Base-by-base conservation (phyloP, 2,888 invertebrate genomes). In the Epiperipatus broadwayi region DNA sequence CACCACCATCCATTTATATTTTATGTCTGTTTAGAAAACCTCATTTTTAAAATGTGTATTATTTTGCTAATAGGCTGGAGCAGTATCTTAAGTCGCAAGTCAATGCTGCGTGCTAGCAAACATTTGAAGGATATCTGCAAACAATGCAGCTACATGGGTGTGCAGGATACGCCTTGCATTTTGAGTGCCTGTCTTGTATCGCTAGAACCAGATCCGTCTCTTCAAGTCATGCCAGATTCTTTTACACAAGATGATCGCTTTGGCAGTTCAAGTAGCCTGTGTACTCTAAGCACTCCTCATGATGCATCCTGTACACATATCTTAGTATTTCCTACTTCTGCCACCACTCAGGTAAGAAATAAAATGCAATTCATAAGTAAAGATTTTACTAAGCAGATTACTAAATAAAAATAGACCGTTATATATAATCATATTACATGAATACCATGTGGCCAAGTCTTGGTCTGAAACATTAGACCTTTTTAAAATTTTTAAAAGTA, bases 261-360 rank as follows among this genome's bases (percentile, higher is more conserved):
- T 64, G 75, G 75, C 46, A 75, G 77, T 48, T 77, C 79, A 42
- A 79, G 81, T 54, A 50, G 51, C 35, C 81, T 83, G 60, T 79
- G 79, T 53, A 78, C 80, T 48, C 68, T 95, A 52, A 81, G 83
- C 50, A 95, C 95, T 43, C 95, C 95, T 4, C 74, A 87, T 46
- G 95, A 97, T 64, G 84, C 89, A 45, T 81, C 87, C 41, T 84
- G 84, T 58, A 95, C 95, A 42, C 97, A 97, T 59, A 95, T 97
- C 49, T 72, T 97, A 49, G 95, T 95, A 49, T 95, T 97, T 65
- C 95, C 95, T 35, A 95, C 91, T 28, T 91, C 84, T 43, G 87
- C 89, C 30, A 83, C 83, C 41, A 83, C 87, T 42, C 83, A 83
- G 72, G 78, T 78, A 56, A 51, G 52, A 35, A 15, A 28, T 25